phyloP scores from a whole-genome alignment of 1,140 invertebrate genomes.

The Reticulitermes speratus region DNA sequence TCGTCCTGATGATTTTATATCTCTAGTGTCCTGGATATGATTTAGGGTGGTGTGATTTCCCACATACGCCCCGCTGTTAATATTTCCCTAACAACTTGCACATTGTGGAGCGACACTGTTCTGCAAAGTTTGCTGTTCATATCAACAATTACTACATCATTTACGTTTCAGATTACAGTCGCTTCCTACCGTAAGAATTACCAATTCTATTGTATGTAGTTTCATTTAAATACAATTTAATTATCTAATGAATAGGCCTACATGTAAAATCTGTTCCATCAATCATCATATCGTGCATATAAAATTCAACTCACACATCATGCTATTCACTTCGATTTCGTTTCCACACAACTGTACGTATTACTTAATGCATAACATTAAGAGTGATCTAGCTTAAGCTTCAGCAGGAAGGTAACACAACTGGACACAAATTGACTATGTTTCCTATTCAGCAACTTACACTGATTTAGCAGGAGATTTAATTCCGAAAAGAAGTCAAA shows the following conservation, averaged over 20 bases:
- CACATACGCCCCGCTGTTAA: neutral
- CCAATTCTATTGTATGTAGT: neutral
- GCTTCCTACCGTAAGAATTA: neutral
- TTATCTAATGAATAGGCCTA: neutral
- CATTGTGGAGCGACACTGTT: neutral
- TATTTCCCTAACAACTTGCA: neutral
- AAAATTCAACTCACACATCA: too few relatives aligned
- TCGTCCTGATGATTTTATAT: neutral
- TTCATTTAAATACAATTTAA: neutral
- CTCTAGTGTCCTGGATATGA: neutral
- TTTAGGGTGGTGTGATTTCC: neutral
- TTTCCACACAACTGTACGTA: neutral
- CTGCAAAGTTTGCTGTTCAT: neutral
- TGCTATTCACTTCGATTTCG: neutral
- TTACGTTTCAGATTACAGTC: neutral
- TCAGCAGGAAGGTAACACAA: neutral
- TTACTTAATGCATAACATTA: neutral
- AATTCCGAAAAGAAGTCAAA: neutral
- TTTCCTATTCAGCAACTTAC: neutral
- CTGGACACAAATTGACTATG: neutral
- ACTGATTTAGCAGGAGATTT: neutral
- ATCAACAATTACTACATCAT: neutral
- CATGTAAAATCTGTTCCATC: neutral
- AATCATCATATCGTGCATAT: neutral
- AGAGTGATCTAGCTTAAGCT: neutral